phyloP scores from a whole-genome alignment of 1,140 invertebrate genomes.

The Diachasma alloeum region DNA sequence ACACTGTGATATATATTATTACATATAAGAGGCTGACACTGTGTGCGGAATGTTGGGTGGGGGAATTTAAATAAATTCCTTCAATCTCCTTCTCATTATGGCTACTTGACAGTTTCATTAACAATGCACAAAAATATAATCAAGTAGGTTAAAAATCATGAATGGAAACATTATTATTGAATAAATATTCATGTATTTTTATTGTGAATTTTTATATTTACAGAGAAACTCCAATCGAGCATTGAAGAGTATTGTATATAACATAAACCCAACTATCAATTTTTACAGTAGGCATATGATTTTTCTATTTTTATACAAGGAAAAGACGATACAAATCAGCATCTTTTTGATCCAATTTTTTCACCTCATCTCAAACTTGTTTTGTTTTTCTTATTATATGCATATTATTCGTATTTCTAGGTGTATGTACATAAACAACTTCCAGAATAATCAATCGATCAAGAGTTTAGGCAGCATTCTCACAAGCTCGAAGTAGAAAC shows the following conservation, averaged over 20 bases:
- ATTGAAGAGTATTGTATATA: not conserved
- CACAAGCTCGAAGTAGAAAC: constrained; percentile 34
- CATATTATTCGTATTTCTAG: not conserved
- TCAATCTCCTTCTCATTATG: too few species aligned
- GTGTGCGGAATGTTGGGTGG: too few species aligned
- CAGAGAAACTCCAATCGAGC: constrained; percentile 12
- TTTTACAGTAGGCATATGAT: constrained; percentile 3
- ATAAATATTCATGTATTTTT: constrained; percentile 34
- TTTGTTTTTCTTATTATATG: too few species aligned
- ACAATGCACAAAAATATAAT: too few species aligned
- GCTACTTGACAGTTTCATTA: too few species aligned
- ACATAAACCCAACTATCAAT: not conserved
- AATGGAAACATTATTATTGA: constrained; percentile 20
- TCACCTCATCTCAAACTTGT: not conserved
- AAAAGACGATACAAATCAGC: not conserved
- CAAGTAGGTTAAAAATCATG: not conserved
- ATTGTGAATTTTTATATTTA: constrained; percentile 32
- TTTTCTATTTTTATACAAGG: not conserved
- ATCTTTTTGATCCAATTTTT: not conserved
- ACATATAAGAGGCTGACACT: too few species aligned
- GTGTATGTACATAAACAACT: constrained; percentile 21
- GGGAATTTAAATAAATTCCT: too few species aligned
- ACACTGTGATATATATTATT: too few species aligned
- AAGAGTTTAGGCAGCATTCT: constrained; percentile 33
- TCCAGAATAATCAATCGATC: constrained; percentile 5